Base-by-base conservation (phyloP, 64 coral and sea anemone genomes). In the Cladopsammia gracilis region DNA sequence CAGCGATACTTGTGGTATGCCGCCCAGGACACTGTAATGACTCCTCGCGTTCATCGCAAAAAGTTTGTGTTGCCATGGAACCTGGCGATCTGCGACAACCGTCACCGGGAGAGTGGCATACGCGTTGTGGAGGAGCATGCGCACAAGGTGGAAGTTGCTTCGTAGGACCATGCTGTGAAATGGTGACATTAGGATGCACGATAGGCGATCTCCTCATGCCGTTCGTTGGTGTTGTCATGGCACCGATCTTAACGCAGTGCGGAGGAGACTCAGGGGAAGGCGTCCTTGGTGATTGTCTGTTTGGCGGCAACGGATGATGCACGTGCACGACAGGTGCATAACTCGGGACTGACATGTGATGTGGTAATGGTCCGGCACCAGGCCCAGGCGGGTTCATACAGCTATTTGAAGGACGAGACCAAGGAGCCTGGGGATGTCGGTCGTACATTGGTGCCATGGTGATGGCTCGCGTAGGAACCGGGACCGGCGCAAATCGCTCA, bases 401-500 rank as follows among this genome's bases (percentile, higher is more conserved):
- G 50, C 83, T 82, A 23, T 62, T 73, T 5, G 82, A 72, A 4
- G 88, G 70, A 46, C 94, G 91, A 66, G 95, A 73, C 92, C 94
- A 96, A 3, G 98, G 84, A 7, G 91, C 66, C 24, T 89, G 75
- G 10, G 86, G 72, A 67, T 84, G 80, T 57, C 90, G 75, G 43
- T 98, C 94, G 81, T 98, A 98, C 18, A 93, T 87, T 1, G 91
- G 80, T 43, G 88, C 86, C 15, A 82, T 83, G 25, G 86, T 73
- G 16, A 99, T 90, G 13, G 87, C 60, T 16, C 83, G 87, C 3
- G 89, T 82, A 19, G 93, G 91, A 8, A 99, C 94, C 20, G 98
- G 94, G 46, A 99, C 95, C 60, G 93, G 94, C 0, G 98, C 87
- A 77, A 90, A 99, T 5, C 94, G 58, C 66, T 99, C 98, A n/a